Evolutionary conservation across 1,140 invertebrate genomes (phyloP), one percentile per base, ranked within the genome.

Genomic region (Drosophila mojavensis): DNA sequence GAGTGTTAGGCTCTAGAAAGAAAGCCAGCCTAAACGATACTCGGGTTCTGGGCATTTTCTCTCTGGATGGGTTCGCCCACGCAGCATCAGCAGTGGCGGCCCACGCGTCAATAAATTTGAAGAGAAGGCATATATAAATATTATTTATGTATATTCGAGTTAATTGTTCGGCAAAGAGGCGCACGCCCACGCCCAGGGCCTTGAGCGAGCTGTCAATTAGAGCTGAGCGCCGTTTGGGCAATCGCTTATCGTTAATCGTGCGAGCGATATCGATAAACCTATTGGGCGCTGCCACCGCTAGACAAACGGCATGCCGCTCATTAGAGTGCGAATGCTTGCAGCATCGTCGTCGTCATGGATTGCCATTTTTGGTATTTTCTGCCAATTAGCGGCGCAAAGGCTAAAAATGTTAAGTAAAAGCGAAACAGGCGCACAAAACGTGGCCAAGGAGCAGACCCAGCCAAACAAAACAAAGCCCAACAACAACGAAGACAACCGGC

Each of bases 281-380:
- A 60, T 64, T 71, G 73, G 60, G 72, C 67, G 67, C 45, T 56
- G 45, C 41, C 39, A 56, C 9, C 10, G 47, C 20, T 26, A 55
- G 64, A 70, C 61, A 64, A 75, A 59, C 58, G 53, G 53, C 65
- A 54, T 53, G 61, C 48, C 33, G 54, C 70, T 80, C 61, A 80
- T 69, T 67, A 73, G 60, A 47, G 62, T 63, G 54, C 55, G 56
- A 75, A 60, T 47, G 43, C 51, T n/a, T 30, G 47, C 20, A 41
- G 15, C 28, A 3, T 30, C 28, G 28, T 30, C 28, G 28, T 47
- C 41, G 54, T 83, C 80, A 89, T 84, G 81, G 77, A 89, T 89
- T 83, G 82, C 86, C 86, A 86, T 90, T 90, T 90, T 90, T 90
- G 86, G 86, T 90, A 90, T 90, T 90, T 90, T 90, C 80, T 83